phyloP scores from a whole-genome alignment of 2,113 vertebrate species.

The Prolemur simus region DNA sequence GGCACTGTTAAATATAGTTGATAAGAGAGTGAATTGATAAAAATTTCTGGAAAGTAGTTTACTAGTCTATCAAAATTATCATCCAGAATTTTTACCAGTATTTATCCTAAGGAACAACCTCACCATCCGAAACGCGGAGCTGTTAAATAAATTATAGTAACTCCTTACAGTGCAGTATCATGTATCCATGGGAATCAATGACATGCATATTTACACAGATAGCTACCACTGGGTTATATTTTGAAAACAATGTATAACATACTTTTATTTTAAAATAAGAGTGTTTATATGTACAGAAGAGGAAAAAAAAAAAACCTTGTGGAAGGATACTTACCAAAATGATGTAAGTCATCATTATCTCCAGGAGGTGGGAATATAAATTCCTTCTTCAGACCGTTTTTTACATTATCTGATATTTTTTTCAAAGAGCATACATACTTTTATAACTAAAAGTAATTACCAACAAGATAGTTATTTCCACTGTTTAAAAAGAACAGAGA shows the following conservation, averaged over 20 bases:
- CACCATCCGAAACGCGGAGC: background rate
- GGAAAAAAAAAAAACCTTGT: background rate
- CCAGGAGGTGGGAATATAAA: background rate
- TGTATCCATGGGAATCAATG: background rate
- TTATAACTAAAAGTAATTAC: slow-evolving; percentile 9
- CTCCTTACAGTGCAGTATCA: background rate
- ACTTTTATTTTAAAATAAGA: background rate
- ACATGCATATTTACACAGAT: background rate
- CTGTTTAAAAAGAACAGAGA: background rate
- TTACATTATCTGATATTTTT: background rate
- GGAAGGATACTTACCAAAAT: slow-evolving; percentile 12
- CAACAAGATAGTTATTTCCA: background rate
- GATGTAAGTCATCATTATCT: background rate
- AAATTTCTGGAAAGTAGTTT: background rate
- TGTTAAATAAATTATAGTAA: background rate
- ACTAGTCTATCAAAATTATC: background rate
- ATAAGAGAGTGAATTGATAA: background rate
- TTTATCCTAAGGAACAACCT: background rate
- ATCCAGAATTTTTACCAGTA: background rate
- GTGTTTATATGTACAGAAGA: background rate
- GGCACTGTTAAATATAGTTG: background rate
- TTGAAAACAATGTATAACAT: slow-evolving; percentile 4
- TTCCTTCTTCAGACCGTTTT: background rate
- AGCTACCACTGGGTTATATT: background rate
- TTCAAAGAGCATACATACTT: background rate